Conservation (phyloP, 2,888 invertebrate genomes). For the Cotesia congregata region DNA sequence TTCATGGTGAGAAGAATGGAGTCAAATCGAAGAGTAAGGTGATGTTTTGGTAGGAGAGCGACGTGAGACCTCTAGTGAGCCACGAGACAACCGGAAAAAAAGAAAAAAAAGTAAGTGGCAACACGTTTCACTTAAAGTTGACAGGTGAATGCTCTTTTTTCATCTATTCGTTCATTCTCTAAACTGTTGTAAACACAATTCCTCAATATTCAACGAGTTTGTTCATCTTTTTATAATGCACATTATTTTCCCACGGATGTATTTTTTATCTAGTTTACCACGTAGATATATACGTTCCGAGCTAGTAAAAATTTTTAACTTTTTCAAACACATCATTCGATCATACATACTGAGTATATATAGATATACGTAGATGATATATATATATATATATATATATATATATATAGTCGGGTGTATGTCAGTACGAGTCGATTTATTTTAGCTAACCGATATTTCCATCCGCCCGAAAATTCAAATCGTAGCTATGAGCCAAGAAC, state of each 20-base stretch:
- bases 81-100: conserved; percentile 42
- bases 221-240: conserved; percentile 6
- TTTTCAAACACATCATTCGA: background rate
- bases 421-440: conserved; percentile 62
- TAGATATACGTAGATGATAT: too few species aligned
- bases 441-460: conserved; percentile 70
- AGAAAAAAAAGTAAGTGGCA: conserved; percentile 39
- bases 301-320: background rate
- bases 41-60: conserved; percentile 68
- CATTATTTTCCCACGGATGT: conserved; percentile 9
- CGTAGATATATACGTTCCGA: background rate
- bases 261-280: background rate
- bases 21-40: conserved; percentile 67
- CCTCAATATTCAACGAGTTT: conserved; percentile 11
- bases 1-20: conserved; percentile 65
- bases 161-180: conserved; percentile 16
- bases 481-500: conserved; percentile 64
- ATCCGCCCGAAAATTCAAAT: conserved; percentile 61
- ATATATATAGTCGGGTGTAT: background rate
- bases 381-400: background rate
- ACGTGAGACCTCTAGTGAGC: conserved; percentile 55
- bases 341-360: too few species aligned
- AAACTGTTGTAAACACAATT: conserved; percentile 20
- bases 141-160: conserved; percentile 65
- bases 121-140: conserved; percentile 53